Percentiles rank a stretch among this genome's conserved stretches.
These are phyloP conservation scores for Esperia sulphurella DNA, from an alignment of 2,888 invertebrate genomes.

Conservation along the genomic window DNA sequence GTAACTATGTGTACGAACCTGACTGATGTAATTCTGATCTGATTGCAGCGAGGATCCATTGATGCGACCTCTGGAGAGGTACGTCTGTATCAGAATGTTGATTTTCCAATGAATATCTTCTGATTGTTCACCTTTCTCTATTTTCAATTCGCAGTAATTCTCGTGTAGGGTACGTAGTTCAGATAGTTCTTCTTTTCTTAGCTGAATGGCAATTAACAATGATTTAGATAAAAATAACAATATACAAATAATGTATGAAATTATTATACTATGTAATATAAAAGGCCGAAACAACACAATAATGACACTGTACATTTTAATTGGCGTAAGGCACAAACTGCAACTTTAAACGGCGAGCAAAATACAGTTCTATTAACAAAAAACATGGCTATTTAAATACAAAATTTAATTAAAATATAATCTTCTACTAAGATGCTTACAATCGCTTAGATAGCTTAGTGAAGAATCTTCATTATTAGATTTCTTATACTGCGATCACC, in stretches of 20 bases:
- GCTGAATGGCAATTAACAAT: conserved; percentile 58
- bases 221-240: not conserved
- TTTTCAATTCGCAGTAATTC: conserved; percentile 88
- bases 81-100: conserved; percentile 95
- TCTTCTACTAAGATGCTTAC: too few relatives aligned
- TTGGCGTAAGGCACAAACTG: too few relatives aligned
- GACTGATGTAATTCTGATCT: conserved; percentile 92
- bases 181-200: conserved; percentile 95
- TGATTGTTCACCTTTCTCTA: conserved; percentile 86
- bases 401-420: too few relatives aligned
- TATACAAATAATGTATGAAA: not conserved
- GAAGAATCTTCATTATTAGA: too few relatives aligned
- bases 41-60: conserved; percentile 92
- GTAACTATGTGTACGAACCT: conserved; percentile 71
- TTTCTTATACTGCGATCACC: too few relatives aligned
- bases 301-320: too few relatives aligned
- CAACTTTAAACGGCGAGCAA: too few relatives aligned
- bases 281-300: too few relatives aligned
- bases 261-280: too few relatives aligned
- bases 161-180: conserved; percentile 90
- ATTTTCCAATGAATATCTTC: conserved; percentile 97
- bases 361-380: too few relatives aligned
- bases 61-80: conserved; percentile 89
- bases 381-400: too few relatives aligned
- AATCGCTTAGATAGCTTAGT: too few relatives aligned